Evolutionary conservation across 2,113 vertebrate genomes (phyloP), one percentile per base, ranked within the genome.

Genomic region (Spheniscus mendiculus): DNA sequence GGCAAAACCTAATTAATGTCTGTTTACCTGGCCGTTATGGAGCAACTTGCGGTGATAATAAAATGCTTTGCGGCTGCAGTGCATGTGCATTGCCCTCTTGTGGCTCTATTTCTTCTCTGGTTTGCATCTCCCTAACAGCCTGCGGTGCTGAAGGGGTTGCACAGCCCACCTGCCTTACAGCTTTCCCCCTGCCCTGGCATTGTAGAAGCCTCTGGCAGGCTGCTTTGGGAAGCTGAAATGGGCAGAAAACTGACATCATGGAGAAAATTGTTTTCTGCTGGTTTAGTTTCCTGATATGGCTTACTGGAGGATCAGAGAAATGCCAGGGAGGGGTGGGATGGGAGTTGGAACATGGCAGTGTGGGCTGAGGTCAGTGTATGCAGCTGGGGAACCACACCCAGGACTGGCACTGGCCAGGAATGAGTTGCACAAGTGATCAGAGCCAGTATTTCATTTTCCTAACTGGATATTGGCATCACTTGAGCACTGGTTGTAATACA

Each of bases 41-140:
- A 86, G 32, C 3, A 8, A 23, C 36, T 36, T 56, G 36, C 0
- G n/a, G 63, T 61, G 77, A 12, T 50, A 21, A 50, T 25, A 15
- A 62, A 2, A 50, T 56, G 52, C 38, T 56, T 30, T 59, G 84
- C 0, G 17, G 77, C 34, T 90, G 20, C 38, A 6, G 38, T 38
- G 69, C 61, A 40, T 42, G 70, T 87, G 50, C 34, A 15, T 82
- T 89, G 92, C 91, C 82, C 82, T 87, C 95, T 96, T 58, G 45
- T 93, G 95, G 87, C 44, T 90, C 32, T 32, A 1, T 40, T 67
- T 63, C 59, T 61, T 40, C 20, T 42, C 34, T 21, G 27, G 22
- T 32, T 55, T 49, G 63, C 44, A 3, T 7, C 70, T 87, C 53
- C 27, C 17, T 61, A 3, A 8, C 15, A 58, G 65, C 21, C 34